Base-by-base conservation (phyloP, 2,888 invertebrate genomes). In the Pachydiplax longipennis region DNA sequence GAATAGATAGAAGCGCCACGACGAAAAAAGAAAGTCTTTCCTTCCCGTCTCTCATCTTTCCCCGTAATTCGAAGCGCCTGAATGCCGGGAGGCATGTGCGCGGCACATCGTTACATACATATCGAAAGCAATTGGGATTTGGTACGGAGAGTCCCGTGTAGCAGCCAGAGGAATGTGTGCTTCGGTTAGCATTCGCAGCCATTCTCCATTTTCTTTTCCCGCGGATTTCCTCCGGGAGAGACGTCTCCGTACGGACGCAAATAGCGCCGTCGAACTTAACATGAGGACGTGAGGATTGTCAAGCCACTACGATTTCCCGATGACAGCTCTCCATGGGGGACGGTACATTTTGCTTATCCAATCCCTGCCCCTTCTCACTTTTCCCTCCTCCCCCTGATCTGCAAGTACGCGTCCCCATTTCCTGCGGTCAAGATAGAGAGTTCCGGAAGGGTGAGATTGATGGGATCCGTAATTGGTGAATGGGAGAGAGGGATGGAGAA, bases 401-500 rank as follows among this genome's bases (percentile, higher is more conserved):
- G 37, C 81, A 15, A 37, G 81, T 31, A 25, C 37, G 40, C 37
- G 81, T 65, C 22, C 22, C 65, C 65, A 65, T 65, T 65, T 73
- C 73, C 73, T 73, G 82, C 22, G 83, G 22, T 31, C 31, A 15
- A 58, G 58, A 35, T 83, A 58, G 87, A 87, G 58, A 48, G 44
- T 58, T 35, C 58, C 18, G 83, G 83, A 37, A 58, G 87, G 87
- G 61, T n/a, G 61, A 87, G 87, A 87, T 87, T 87, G 87, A 87
- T 87, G 87, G 87, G 87, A 40, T 61, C n/a, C 87, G 65, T 87
- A 87, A 87, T 87, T 87, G 87, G 87, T 65, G 83, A 61, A 31
- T 37, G n/a, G 87, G 12, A 58, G 58, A n/a, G 58, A 31, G 22
- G 22, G 12, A n/a, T 8, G 25, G 25, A 73, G 1, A 25, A 25